These are phyloP conservation scores for Drosophila seclusa DNA, from an alignment of 2,888 invertebrate species.

Conservation along the genomic window DNA sequence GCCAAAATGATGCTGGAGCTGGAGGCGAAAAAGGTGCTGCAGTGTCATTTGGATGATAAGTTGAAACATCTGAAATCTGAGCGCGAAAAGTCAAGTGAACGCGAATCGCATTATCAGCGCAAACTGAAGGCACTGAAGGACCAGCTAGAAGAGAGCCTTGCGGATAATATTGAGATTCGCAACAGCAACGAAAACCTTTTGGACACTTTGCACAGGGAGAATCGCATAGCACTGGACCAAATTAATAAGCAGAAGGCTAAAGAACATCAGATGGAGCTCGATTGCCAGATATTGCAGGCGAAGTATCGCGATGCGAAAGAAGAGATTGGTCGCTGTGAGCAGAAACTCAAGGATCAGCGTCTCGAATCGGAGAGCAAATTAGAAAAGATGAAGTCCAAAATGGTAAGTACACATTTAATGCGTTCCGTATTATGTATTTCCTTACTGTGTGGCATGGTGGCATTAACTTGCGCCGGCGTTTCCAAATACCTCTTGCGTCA, in stretches of 20 bases:
- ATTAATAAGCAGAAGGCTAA: slow-evolving; percentile 1
- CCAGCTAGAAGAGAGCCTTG: slow-evolving; percentile 49
- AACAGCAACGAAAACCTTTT: background rate
- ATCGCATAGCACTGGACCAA: background rate
- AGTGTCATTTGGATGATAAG: slow-evolving; percentile 32
- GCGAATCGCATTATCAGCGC: slow-evolving; percentile 47
- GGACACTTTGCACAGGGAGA: slow-evolving; percentile 3
- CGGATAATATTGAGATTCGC: slow-evolving; percentile 5
- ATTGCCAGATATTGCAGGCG: slow-evolving; percentile 81
- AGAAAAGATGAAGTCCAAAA: slow-evolving; percentile 92
- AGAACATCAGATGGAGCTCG: slow-evolving; percentile 45
- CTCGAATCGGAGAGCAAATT: slow-evolving; percentile 91
- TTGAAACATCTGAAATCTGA: slow-evolving; percentile 11
- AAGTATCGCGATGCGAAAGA: slow-evolving; percentile 82
- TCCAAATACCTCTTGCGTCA: background rate
- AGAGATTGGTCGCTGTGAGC: slow-evolving; percentile 68
- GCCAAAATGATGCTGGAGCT: slow-evolving; percentile 26
- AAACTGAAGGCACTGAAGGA: slow-evolving; percentile 42
- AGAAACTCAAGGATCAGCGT: slow-evolving; percentile 83
- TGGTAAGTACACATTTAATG: slow-evolving; percentile 87
- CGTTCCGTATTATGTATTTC: slow-evolving; percentile 14
- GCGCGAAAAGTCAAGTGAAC: slow-evolving; percentile 30
- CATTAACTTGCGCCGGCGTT: slow-evolving; percentile 3
- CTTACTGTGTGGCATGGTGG: slow-evolving; percentile 1
- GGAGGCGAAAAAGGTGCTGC: slow-evolving; percentile 4